Evolutionary conservation across 2,888 invertebrate genomes (phyloP).

Genomic region (Caradrina clavipalpis): DNA sequence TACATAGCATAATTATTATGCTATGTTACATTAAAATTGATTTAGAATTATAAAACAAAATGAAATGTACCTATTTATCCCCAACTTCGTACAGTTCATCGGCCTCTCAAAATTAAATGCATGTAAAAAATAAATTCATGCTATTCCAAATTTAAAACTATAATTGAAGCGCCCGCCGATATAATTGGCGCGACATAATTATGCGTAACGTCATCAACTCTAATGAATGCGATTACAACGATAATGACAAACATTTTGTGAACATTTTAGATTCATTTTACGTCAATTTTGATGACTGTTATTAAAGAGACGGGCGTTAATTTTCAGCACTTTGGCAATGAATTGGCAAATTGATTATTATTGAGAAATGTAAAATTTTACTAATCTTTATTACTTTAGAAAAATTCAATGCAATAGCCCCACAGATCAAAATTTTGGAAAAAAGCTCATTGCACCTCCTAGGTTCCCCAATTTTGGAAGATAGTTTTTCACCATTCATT

Average conservation of each 20-base stretch:
- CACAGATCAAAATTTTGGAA: too few species aligned
- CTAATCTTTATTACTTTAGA: too few species aligned
- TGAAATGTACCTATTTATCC: background rate
- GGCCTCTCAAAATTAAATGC: slow-evolving; percentile 11
- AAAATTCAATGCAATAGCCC: too few species aligned
- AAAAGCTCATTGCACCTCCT: too few species aligned
- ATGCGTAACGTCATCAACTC: slow-evolving; percentile 25
- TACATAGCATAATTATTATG: too few species aligned
- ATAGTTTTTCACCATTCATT: too few species aligned
- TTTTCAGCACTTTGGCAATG: background rate
- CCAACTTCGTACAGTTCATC: background rate
- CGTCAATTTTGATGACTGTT: slow-evolving; percentile 13
- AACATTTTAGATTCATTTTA: slow-evolving; percentile 22
- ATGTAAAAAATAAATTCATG: slow-evolving; percentile 21
- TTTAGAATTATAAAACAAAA: too few species aligned
- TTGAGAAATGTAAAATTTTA: too few species aligned
- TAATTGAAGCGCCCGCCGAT: slow-evolving; percentile 22
- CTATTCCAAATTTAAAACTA: slow-evolving; percentile 17
- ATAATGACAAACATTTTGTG: slow-evolving; percentile 37
- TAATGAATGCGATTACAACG: slow-evolving; percentile 41
- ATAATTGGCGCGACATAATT: slow-evolving; percentile 45
- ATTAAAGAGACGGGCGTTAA: background rate
- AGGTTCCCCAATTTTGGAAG: too few species aligned
- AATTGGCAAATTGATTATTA: background rate
- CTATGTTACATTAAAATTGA: too few species aligned